Base-by-base conservation (phyloP, 2,888 invertebrate species). In the Tetropium fuscum region DNA sequence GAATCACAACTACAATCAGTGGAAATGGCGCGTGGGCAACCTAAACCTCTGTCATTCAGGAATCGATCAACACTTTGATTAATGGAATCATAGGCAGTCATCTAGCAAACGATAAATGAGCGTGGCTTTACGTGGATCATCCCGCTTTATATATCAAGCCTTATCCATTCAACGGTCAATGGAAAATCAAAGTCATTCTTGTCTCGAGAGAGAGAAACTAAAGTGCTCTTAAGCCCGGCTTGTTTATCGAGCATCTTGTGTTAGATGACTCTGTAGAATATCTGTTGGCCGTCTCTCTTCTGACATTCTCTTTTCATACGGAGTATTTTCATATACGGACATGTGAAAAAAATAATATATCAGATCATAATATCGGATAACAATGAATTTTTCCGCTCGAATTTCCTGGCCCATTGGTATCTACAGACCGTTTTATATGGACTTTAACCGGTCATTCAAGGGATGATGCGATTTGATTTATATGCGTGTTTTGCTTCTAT, bases 21-120 rank as follows among this genome's bases (percentile, higher is more conserved):
- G 7, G 2, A 43, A 27, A 16, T 25, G 44, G 44, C 44, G 44
- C 44, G 44, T 44, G 44, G 41, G 44, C 44, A 15, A 15, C 44
- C 44, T 25, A 63, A 60, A 60, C 60, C 59, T 63, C 63, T 66
- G 70, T 72, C 73, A 73, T 73, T 72, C 73, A 73, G 70, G 66
- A 72, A 72, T 72, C 71, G 71, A 71, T 70, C 64, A 71, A 60
- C 60, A 60, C 60, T 64, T 60, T 64, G 60, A 61, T 61, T 64
- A 60, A 60, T 54, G 54, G 44, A 49, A 57, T 57, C 57, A 56
- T 19, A 41, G 54, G 25, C 54, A 36, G 36, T 63, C 64, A 66
- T 67, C 63, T 63, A 63, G 63, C 66, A 57, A 68, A 69, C 51
- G 40, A 51, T 51, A 51, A 51, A 51, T 51, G 25, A 40, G 40